Evolutionary conservation across 2,888 invertebrate genomes (phyloP).

Genomic region (Meloe dianella): DNA sequence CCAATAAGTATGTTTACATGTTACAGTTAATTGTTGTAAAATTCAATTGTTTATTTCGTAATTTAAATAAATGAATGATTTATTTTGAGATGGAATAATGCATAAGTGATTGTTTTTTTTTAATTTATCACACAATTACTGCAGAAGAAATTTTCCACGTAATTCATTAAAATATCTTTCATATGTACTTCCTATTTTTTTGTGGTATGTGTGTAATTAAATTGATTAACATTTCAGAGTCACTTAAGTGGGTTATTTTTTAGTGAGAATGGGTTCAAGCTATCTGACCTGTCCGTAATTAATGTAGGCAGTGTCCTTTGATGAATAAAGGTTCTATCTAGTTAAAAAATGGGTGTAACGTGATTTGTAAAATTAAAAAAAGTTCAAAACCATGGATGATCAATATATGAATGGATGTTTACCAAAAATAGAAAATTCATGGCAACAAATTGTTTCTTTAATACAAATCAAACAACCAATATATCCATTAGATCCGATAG

Average conservation of each 20-base stretch:
- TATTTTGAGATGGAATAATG: neutral
- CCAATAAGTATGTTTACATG: neutral
- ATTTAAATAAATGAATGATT: constrained; percentile 5
- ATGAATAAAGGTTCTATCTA: constrained; percentile 1
- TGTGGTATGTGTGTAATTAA: neutral
- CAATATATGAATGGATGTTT: constrained; percentile 38
- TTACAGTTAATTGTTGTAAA: neutral
- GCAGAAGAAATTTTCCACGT: neutral
- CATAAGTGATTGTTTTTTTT: neutral
- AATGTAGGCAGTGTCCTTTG: too few species aligned
- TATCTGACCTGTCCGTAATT: neutral
- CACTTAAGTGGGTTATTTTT: neutral
- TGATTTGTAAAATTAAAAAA: too few species aligned
- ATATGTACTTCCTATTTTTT: neutral
- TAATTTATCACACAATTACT: neutral
- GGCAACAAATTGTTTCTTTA: constrained; percentile 40
- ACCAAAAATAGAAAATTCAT: constrained; percentile 45
- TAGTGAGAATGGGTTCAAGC: neutral
- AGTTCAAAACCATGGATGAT: too few species aligned
- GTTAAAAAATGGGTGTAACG: constrained; percentile 45
- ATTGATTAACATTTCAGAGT: neutral
- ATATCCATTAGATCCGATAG: constrained; percentile 52
- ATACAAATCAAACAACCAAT: constrained; percentile 49
- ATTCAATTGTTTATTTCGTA: neutral
- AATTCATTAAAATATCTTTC: neutral